Base-by-base conservation (phyloP, 2,888 invertebrate genomes). In the Andrena praecox region DNA sequence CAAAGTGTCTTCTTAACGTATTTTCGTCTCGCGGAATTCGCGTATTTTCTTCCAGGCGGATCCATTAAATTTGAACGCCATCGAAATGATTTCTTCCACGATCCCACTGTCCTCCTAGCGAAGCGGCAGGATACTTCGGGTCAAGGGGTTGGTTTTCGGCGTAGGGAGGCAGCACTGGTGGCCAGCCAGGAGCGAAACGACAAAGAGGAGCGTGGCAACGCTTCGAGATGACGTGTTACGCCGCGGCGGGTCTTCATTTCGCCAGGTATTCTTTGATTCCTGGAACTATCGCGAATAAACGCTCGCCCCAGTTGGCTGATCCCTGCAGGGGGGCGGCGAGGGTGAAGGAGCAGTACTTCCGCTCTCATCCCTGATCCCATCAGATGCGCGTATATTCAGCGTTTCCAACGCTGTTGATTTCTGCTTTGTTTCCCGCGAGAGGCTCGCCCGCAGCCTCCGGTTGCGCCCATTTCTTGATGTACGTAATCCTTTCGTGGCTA, bases 291-390 rank as follows among this genome's bases (percentile, higher is more conserved):
- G 56, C 60, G 33, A 69, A 50, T 66, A 78, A 68, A 31, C 68
- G 54, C 60, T 59, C 68, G 80, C 72, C 50, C 72, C 72, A 82
- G 62, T 82, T 82, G 75, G 16, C 71, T 63, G 20, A 31, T 42
- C 27, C 12, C 29, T 35, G 27, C 4, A 12, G 8, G 10, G 10
- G 8, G 10, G 20, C 48, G 10, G 20, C 48, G 10, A 8, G 10
- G 20, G 6, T 20, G 27, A 16, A n/a, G 20, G 62, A 54, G 20
- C 10, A 10, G 24, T 42, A n/a, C 29, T 48, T 16, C 7, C 31
- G 10, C 8, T 16, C 64, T 75, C 7, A 3, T 24, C 62, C n/a
- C 5, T 33, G 59, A 72, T 60, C 16, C 52, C 33, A 66, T 60
- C 66, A 8, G 7, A 16, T 33, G 20, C 20, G 31, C 35, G 66